Percentiles rank a stretch among this genome's conserved stretches.
These are phyloP conservation scores for Coracopsis vasa DNA, from an alignment of 2,113 vertebrate genomes.

Conservation along the genomic window DNA sequence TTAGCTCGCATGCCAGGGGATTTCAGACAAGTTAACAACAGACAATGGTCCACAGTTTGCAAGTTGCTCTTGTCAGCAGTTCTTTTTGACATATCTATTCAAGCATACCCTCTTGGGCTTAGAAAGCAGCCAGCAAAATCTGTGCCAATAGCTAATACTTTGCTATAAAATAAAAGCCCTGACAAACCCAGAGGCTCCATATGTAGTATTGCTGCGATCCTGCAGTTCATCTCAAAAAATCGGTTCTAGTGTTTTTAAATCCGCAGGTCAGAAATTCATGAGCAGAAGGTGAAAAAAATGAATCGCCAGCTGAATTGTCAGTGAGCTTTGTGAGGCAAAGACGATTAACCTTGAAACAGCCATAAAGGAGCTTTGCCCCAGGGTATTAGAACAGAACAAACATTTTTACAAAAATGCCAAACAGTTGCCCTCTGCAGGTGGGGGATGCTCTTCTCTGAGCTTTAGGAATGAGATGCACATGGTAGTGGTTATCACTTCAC, in stretches of 20 bases:
- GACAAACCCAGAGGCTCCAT: background rate
- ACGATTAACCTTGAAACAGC: background rate
- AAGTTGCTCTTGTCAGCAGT: constrained; percentile 62
- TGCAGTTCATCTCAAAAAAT: background rate
- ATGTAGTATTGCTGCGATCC: background rate
- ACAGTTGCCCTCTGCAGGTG: background rate
- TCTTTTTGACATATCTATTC: constrained; percentile 60
- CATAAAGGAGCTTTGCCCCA: background rate
- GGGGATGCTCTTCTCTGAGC: background rate
- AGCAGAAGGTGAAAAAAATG: background rate
- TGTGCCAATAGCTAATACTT: constrained; percentile 37
- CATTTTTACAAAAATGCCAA: background rate
- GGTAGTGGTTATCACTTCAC: background rate
- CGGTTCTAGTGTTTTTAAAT: background rate
- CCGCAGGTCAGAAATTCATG: background rate
- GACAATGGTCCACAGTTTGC: constrained; percentile 47
- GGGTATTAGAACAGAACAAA: background rate
- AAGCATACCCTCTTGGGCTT: constrained; percentile 41
- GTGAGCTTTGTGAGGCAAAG: background rate
- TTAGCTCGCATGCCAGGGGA: background rate
- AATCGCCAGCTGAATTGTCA: background rate
- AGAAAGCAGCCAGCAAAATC: constrained; percentile 9
- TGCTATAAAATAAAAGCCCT: constrained; percentile 20
- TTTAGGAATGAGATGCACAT: background rate
- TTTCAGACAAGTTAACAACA: constrained; percentile 50